Base-by-base conservation (phyloP, 2,888 invertebrate genomes). In the Lutraria lutraria region DNA sequence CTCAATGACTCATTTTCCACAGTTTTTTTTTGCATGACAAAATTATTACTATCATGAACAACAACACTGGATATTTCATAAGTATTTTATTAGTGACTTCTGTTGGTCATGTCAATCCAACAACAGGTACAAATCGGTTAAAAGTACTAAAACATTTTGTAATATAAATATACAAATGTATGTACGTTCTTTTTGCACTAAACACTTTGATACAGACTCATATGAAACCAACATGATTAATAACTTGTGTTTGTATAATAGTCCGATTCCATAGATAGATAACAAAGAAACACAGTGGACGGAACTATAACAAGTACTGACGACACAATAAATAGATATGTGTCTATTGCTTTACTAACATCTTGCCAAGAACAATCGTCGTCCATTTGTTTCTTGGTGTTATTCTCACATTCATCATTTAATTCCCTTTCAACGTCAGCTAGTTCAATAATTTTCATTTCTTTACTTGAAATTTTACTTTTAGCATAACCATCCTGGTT, bases 321-420 rank as follows among this genome's bases (percentile, higher is more conserved):
- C 13, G 52, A 29, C 10, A 83, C 31, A 15, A 83, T 63, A 63
- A 83, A 68, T 4, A 68, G 12, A 12, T 43, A 10, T 19, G 43
- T 83, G 29, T 83, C 83, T 8, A 83, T 63, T 6, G 68, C n/a
- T 63, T n/a, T 25, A 68, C 83, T 83, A 43, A 83, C 34, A 12
- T 63, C 34, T 68, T 83, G 63, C 83, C 83, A 83, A 13, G 63
- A 68, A 25, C 63, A 68, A n/a, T 25, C 25, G 25, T 68, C 63
- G 25, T 68, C 63, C 63, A 34, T 54, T 19, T 16, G 19, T 54
- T 56, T 19, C 13, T 31, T 19, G 29, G 16, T 29, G 19, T 0
- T 43, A 29, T 31, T 25, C n/a, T 15, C 2, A 25, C 53, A 16
- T 13, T 15, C n/a, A 43, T 21, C 25, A 68, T n/a, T 83, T 10